Evolutionary conservation across 2,888 invertebrate species (phyloP).

Genomic region (Biston betularia): DNA sequence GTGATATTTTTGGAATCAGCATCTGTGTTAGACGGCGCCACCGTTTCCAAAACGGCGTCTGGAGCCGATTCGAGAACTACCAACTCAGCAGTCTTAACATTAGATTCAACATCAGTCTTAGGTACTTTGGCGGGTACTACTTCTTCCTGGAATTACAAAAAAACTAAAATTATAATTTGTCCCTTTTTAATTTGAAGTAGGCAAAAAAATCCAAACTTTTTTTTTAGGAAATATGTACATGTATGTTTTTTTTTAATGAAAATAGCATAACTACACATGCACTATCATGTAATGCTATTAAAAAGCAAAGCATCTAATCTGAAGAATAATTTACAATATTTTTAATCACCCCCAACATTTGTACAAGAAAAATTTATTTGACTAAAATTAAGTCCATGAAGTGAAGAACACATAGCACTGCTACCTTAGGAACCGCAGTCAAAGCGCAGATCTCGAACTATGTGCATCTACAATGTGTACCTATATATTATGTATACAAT

Average conservation of each 20-base stretch:
- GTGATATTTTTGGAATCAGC: constrained; percentile 8
- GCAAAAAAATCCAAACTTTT: not conserved
- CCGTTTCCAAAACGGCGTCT: constrained; percentile 23
- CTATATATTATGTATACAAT: too few relatives aligned
- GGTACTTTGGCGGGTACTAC: constrained; percentile 82
- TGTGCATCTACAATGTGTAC: too few relatives aligned
- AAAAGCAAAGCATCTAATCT: not conserved
- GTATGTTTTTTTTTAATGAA: not conserved
- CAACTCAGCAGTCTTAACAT: constrained; percentile 60
- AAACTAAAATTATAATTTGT: constrained; percentile 2
- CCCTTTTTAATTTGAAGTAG: not conserved
- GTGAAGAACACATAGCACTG: not conserved
- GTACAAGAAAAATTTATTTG: too few relatives aligned
- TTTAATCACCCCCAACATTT: not conserved
- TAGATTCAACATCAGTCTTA: constrained; percentile 77
- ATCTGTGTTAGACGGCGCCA: constrained; percentile 5
- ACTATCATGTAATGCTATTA: not conserved
- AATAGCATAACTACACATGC: not conserved
- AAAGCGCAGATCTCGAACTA: not conserved
- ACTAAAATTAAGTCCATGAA: not conserved
- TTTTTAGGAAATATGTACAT: too few relatives aligned
- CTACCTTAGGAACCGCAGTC: not conserved
- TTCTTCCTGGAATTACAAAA: constrained; percentile 63
- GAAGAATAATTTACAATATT: too few relatives aligned
- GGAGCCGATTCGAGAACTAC: constrained; percentile 28